Conservation (phyloP, 2,888 invertebrate species). For the Diarsia dahlii region DNA sequence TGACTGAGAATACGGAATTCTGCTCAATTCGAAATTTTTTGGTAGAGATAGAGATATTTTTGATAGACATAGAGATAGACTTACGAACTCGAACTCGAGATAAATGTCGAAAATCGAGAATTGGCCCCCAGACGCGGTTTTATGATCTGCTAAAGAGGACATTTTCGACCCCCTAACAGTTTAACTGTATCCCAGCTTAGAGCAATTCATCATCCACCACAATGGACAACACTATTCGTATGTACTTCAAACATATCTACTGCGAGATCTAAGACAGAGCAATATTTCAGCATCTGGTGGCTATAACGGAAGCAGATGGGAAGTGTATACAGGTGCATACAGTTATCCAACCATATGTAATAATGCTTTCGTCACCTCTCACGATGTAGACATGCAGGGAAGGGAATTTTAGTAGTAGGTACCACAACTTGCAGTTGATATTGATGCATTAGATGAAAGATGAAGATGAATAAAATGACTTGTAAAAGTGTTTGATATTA, state of each 20-base stretch:
- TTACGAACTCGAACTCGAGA: too few species aligned
- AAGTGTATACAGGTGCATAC: slow-evolving; percentile 19
- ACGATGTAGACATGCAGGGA: not conserved
- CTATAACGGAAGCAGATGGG: slow-evolving; percentile 17
- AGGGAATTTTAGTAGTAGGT: not conserved
- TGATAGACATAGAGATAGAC: too few species aligned
- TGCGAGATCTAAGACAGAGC: not conserved
- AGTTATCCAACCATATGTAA: slow-evolving; percentile 24
- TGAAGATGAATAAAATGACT: too few species aligned
- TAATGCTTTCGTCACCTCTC: slow-evolving; percentile 23
- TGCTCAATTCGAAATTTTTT: too few species aligned
- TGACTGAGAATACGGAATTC: too few species aligned
- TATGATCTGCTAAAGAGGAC: too few species aligned
- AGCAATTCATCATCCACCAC: not conserved
- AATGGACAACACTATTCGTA: not conserved
- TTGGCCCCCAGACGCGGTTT: too few species aligned
- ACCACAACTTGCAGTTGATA: not conserved
- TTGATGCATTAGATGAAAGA: not conserved
- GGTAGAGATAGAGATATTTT: too few species aligned
- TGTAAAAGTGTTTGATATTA: too few species aligned
- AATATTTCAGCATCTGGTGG: slow-evolving; percentile 8
- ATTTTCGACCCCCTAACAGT: not conserved
- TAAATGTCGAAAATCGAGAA: too few species aligned
- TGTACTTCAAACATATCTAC: not conserved
- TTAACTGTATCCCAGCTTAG: not conserved